Evolutionary conservation across 2,888 invertebrate genomes (phyloP), one percentile per base, ranked within the genome.

Genomic region (Diloba caeruleocephala): DNA sequence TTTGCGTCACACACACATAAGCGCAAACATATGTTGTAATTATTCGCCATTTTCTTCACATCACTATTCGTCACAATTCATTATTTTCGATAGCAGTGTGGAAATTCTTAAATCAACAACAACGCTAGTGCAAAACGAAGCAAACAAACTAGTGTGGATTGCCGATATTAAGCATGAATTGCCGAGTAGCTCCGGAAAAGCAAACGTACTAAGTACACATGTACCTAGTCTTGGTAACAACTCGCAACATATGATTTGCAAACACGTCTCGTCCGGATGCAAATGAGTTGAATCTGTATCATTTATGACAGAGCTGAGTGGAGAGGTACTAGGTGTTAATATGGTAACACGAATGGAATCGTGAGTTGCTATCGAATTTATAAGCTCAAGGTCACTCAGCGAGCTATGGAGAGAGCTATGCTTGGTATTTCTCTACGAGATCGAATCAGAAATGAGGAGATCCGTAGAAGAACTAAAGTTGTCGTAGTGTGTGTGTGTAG

Each of bases 211-310:
- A 53, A 67, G 53, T 59, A 64, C 62, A 62, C 58, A 38, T 58
- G 62, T 66, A 74, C 62, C 53, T 49, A 63, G 59, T 57, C 61
- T 62, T 55, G 53, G 71, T 67, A 71, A 67, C 67, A 63, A 67
- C 67, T 60, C 74, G 75, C 61, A 81, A 80, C 82, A 79, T 79
- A 80, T 79, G 80, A 81, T 82, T 84, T 75, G 78, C 77, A 84
- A 82, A 78, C 84, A 81, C 73, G 75, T 76, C 80, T 76, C 80
- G 76, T 75, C 64, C 70, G 48, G 71, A 78, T 81, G 81, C 77
- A 79, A 82, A 84, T 81, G 71, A 62, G 63, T 69, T 71, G 79
- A 74, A 78, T 79, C 78, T 80, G 78, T 84, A 82, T 83, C 82
- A 80, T 84, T 82, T 81, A 79, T 76, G 76, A 68, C 64, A 42